Base-by-base conservation (phyloP, 2,797 vertebrate species). In the Tenualosa thibaudeaui region DNA sequence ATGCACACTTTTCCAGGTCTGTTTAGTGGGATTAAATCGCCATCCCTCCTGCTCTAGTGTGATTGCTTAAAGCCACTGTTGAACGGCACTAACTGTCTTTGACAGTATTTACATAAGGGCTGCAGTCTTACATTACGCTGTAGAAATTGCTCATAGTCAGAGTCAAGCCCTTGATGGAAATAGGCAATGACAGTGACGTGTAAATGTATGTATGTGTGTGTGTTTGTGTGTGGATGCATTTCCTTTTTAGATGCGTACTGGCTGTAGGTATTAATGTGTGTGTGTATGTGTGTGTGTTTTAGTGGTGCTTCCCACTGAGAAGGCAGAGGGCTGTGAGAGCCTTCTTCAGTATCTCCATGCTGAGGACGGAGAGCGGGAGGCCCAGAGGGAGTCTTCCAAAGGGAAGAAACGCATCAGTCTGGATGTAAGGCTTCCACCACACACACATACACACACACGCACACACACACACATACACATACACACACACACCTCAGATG, bases 251-350 rank as follows among this genome's bases (percentile, higher is more conserved):
- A 26, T 31, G 62, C 31, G 62, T 5, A 7, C 13, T 40, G 65
- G 2, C 12, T 81, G 50, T 81, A 12, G 84, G 22, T 84, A 22
- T 56, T 17, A 84, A 19, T 82, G 49, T 83, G 40, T 84, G 65
- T 84, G 31, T 85, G 53, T 89, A 68, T 85, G 37, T 86, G 81
- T 89, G 56, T 84, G 65, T 83, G n/a, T 84, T 8, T 26, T 91
- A 96, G 96, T 96, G 93, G 91, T 93, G 82, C 91, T 96, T 56
- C 95, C 96, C 82, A 94, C 94, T 46, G 95, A 96, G 91, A 96
- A 95, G 85, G 92, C 90, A 0, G 95, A 95, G 87, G 94, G 95
- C 85, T 94, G 96, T 88, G 94, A 95, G 81, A 92, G 91, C 86
- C 94, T 94, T 84, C 85, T 93, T 85, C 94, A 92, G 88, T 93